A percentile compares a stretch with the other conserved stretches of the same genome.
Evolutionary conservation across 35 echinoderm and acorn worm genomes (phyloP).

Genomic region (Ophioderma brevispina): DNA sequence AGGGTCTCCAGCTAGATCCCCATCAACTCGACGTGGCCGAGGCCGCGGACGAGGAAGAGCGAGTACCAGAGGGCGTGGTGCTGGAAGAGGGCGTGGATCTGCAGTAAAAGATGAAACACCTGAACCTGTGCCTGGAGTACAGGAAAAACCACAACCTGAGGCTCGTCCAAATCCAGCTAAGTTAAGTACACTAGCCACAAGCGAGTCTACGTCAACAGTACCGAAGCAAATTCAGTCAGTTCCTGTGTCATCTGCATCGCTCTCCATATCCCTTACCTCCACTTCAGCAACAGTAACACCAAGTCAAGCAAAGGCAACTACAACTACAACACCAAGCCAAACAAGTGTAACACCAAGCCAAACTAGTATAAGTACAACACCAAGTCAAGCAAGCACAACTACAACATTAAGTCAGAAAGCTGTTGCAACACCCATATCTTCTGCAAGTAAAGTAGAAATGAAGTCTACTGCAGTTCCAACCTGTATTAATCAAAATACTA

Average conservation of each 20-base stretch:
- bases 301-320: background rate
- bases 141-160: background rate
- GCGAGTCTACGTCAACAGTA: too few species aligned
- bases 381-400: too few species aligned
- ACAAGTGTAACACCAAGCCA: too few species aligned
- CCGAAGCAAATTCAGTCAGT: too few species aligned
- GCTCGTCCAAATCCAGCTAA: background rate
- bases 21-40: conserved; percentile 16
- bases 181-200: too few species aligned
- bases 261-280: too few species aligned
- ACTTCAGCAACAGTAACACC: background rate
- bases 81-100: conserved; percentile 1
- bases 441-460: background rate
- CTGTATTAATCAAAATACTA: background rate
- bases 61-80: conserved; percentile 35
- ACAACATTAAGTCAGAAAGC: too few species aligned
- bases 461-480: background rate
- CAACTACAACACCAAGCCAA: background rate
- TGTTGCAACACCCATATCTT: too few species aligned
- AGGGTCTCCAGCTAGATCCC: background rate
- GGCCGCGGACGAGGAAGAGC: conserved; percentile 52
- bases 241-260: too few species aligned
- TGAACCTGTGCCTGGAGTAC: background rate
- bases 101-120: background rate
- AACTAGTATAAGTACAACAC: too few species aligned